Conservation (phyloP, 2,888 invertebrate genomes). For the Euclidia mi region DNA sequence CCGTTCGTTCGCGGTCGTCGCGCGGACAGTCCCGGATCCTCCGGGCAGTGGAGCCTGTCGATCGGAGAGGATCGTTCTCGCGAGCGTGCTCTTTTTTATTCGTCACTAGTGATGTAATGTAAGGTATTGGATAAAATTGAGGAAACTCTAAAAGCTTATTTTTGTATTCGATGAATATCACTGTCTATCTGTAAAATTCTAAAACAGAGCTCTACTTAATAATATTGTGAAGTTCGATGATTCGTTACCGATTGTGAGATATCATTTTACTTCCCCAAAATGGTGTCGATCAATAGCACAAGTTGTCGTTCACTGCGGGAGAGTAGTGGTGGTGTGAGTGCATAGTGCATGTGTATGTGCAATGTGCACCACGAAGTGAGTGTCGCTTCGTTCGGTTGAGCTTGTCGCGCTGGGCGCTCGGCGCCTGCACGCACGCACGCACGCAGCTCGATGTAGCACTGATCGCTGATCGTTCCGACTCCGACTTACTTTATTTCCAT, state of each 20-base stretch:
- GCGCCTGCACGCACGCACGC: conserved; percentile 44
- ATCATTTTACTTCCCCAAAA: conserved; percentile 86
- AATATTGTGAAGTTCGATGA: conserved; percentile 64
- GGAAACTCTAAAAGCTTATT: conserved; percentile 89
- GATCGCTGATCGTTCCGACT: conserved; percentile 46
- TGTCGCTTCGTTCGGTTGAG: conserved; percentile 70
- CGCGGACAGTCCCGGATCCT: conserved; percentile 71
- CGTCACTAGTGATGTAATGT: conserved; percentile 85
- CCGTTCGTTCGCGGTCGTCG: conserved; percentile 67
- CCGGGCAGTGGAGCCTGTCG: conserved; percentile 73
- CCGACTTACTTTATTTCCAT: conserved; percentile 55
- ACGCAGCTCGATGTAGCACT: conserved; percentile 47
- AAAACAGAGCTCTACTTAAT: conserved; percentile 75
- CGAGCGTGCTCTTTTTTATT: conserved; percentile 82
- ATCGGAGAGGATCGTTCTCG: conserved; percentile 79
- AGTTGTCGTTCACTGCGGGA: conserved; percentile 64
- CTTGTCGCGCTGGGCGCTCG: conserved; percentile 44
- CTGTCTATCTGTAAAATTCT: conserved; percentile 85
- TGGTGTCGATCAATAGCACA: conserved; percentile 80
- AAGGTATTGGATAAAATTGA: conserved; percentile 87
- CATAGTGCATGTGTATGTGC: too few species aligned
- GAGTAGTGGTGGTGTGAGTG: conserved; percentile 79
- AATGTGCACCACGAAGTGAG: conserved; percentile 70
- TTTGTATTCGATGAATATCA: conserved; percentile 88
- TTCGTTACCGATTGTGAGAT: conserved; percentile 76